Percentiles rank a stretch among this genome's conserved stretches.
Evolutionary conservation across 2,888 invertebrate species (phyloP).

Genomic region (Tetranychus piercei): DNA sequence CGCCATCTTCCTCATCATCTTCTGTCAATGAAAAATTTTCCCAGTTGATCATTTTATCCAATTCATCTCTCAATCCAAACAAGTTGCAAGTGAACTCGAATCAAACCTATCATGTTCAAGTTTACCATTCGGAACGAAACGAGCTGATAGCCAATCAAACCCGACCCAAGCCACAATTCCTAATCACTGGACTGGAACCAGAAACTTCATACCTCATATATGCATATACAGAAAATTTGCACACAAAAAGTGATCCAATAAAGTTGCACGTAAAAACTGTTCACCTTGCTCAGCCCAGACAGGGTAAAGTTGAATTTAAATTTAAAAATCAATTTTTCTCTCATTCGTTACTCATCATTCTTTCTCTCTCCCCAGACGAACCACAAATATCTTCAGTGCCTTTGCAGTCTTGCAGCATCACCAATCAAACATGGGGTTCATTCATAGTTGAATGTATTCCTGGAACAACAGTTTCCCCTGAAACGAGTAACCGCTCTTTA

Average conservation of each 20-base stretch:
- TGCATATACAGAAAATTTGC: neutral
- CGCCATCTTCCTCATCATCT: neutral
- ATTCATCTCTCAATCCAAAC: no score
- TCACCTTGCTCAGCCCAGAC: neutral
- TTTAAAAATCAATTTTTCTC: no score
- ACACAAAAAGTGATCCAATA: conserved; percentile 1
- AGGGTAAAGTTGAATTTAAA: no score
- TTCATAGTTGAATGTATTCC: conserved; percentile 4
- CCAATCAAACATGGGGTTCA: conserved; percentile 11
- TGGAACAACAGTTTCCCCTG: neutral
- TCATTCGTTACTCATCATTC: no score
- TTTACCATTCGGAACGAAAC: neutral
- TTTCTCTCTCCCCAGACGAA: neutral
- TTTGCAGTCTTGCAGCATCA: conserved; percentile 7
- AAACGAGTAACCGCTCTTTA: neutral
- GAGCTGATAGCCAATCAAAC: neutral
- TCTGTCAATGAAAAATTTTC: neutral
- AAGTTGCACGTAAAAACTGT: neutral
- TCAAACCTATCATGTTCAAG: conserved; percentile 6
- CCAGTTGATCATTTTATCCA: no score
- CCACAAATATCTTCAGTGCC: neutral
- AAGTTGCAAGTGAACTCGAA: neutral
- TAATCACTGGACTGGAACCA: neutral
- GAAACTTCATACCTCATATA: neutral
- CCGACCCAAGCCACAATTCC: neutral